Evolutionary conservation across 2,888 invertebrate species (phyloP), one percentile per base, ranked within the genome.

Genomic region (Eristalis tenax): DNA sequence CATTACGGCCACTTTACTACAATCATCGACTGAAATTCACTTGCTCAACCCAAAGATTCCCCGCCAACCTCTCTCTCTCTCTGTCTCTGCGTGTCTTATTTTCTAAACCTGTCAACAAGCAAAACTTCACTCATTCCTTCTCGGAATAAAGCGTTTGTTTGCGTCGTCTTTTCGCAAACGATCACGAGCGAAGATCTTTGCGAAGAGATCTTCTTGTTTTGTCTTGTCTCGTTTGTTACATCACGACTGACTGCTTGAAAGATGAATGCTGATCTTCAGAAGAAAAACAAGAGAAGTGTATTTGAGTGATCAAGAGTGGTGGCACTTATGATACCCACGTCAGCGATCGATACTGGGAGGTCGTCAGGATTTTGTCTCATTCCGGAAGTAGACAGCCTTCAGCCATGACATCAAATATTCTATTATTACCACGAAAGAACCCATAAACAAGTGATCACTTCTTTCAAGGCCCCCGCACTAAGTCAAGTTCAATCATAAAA

Each of bases 401-500:
- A 50, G 18, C 50, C 84, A 40, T 80, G 71, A 79, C 70, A 65
- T 18, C 18, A 71, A 71, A 80, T 1, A 18, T 26, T 3, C 26
- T 2, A 26, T 32, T 70, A 70, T 43, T 57, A 59, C 28, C 15
- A 61, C 26, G 35, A 61, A 73, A 50, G 18, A 43, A 11, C 10
- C 23, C 26, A 73, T 35, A 35, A 35, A 59, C 43, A 8, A n/a
- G 32, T 40, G 56, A n/a, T 65, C 64, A 38, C n/a, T 28, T 65
- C 65, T 28, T 70, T 70, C 79, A 74, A 59, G 50, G 35, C 70
- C 59, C 26, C 59, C 26, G 26, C 26, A 26, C 23, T 77, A 28
- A 86, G 86, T 86, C 86, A 86, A 86, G 86, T 86, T 86, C 86
- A 83, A 26, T 6, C 63, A 81, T 64, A 69, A 68, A 66, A 73